Conservation (phyloP, 1,140 invertebrate genomes). For the Drosophila insularis region DNA sequence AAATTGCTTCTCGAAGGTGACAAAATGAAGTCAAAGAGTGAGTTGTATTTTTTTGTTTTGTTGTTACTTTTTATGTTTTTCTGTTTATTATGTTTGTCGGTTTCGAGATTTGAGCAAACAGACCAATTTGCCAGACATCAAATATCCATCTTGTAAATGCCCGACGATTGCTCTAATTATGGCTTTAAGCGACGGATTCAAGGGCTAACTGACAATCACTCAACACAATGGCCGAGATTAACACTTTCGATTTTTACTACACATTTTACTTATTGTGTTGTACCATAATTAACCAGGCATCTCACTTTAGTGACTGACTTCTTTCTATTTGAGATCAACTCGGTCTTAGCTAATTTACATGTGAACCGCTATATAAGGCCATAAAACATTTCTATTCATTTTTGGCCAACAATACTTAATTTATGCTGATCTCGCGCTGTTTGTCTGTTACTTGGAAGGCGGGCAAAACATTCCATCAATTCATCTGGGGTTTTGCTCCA, state of each 20-base stretch:
- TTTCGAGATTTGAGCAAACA: conserved; percentile 27
- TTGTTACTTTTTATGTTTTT: conserved; percentile 4
- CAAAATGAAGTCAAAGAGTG: conserved; percentile 53
- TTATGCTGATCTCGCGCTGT: conserved; percentile 48
- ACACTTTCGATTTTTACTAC: conserved; percentile 70
- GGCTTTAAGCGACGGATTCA: conserved; percentile 29
- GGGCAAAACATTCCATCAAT: conserved; percentile 63
- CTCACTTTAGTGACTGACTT: conserved; percentile 46
- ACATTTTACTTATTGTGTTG: conserved; percentile 39
- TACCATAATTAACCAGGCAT: conserved; percentile 70
- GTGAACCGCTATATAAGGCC: conserved; percentile 65
- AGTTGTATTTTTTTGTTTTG: conserved; percentile 20
- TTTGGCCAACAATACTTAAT: conserved; percentile 55
- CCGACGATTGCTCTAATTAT: conserved; percentile 63
- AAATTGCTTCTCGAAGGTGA: conserved; percentile 71
- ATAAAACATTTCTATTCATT: conserved; percentile 74
- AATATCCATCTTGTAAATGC: conserved; percentile 10
- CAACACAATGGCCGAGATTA: conserved; percentile 51
- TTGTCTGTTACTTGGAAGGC: conserved; percentile 21
- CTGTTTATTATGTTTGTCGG: conserved; percentile 12
- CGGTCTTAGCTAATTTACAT: conserved; percentile 62
- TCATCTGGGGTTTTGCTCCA: conserved; percentile 54
- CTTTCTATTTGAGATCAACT: conserved; percentile 14
- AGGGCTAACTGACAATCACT: background rate
- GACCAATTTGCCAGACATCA: conserved; percentile 47